Evolutionary conservation across 2,113 vertebrate genomes (phyloP).

Genomic region (Bufo bufo): DNA sequence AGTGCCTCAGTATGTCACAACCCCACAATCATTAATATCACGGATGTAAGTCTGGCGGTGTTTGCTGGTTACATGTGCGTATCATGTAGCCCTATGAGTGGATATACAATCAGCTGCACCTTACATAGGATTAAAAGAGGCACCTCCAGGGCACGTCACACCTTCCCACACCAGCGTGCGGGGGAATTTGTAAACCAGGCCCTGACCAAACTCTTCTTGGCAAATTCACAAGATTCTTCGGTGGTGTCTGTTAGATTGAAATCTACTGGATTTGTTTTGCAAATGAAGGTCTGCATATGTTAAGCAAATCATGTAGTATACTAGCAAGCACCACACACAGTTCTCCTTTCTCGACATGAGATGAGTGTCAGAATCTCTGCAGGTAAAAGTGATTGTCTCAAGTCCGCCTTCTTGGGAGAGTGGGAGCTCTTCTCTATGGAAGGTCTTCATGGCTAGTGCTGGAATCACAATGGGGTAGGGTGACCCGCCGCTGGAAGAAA

Average conservation of each 20-base stretch:
- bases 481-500: constrained; percentile 86
- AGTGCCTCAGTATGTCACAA: neutral
- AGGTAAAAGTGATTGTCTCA: constrained; percentile 69
- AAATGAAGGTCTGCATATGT: constrained; percentile 33
- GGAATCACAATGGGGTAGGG: constrained; percentile 92
- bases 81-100: constrained; percentile 35
- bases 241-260: neutral
- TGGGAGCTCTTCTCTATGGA: constrained; percentile 62
- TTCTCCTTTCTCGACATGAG: constrained; percentile 66
- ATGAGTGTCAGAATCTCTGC: constrained; percentile 64
- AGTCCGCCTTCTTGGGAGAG: constrained; percentile 62
- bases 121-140: constrained; percentile 23
- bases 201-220: constrained; percentile 34
- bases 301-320: constrained; percentile 61
- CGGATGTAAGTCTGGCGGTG: neutral
- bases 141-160: constrained; percentile 11
- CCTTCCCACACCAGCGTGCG: neutral
- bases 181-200: constrained; percentile 33
- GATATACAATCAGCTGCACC: constrained; percentile 37
- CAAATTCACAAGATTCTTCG: constrained; percentile 11
- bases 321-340: constrained; percentile 67
- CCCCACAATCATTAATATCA: constrained; percentile 1
- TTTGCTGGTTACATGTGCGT: constrained; percentile 34
- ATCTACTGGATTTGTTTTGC: constrained; percentile 11
- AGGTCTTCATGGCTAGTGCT: constrained; percentile 59